Evolutionary conservation across 1,140 invertebrate species (phyloP), one percentile per base, ranked within the genome.

Genomic region (Musca vetustissima): DNA sequence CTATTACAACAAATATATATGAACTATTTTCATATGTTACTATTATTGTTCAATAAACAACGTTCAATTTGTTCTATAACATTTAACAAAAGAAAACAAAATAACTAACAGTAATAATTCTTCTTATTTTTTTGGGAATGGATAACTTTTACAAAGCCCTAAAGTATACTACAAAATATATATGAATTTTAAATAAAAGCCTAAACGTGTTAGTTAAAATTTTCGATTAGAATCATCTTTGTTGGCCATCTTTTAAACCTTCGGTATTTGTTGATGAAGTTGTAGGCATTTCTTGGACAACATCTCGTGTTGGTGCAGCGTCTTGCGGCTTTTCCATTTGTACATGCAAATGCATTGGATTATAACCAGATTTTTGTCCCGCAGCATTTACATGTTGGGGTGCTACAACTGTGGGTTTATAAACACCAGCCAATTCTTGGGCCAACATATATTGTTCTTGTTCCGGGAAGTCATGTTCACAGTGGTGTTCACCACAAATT

Each of bases 401-500:
- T 19, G 47, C 14, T 1, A 14, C 9, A 19, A 59, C 68, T 0
- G 72, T 76, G 0, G 78, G 70, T 50, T 80, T 80, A 66, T 80
- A 80, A 4, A 80, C 67, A n/a, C 69, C 75, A 24, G 73, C 69
- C 64, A 81, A 22, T 21, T 81, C 79, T 69, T 81, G 79, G 4
- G 79, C 71, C 59, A 81, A 68, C 79, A 81, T 81, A 47, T 76
- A 81, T 14, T 80, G 79, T 32, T 81, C 79, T 68, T 81, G 79
- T 57, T 82, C 80, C 0, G 77, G 74, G 68, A 73, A 81, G 64
- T 83, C 81, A 74, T 84, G 83, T 69, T 84, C 83, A 71, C 83
- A 84, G 66, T 84, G 83, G 72, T 84, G 83, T 61, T 83, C 81
- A 6, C 85, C 85, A 71, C 87, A 88, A 9, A 86, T 81, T 71